Evolutionary conservation across 30 jellyfish, hydroid and myxozoan genomes (phyloP), one percentile per base, ranked within the genome.

Genomic region (Euphysa ruthae): DNA sequence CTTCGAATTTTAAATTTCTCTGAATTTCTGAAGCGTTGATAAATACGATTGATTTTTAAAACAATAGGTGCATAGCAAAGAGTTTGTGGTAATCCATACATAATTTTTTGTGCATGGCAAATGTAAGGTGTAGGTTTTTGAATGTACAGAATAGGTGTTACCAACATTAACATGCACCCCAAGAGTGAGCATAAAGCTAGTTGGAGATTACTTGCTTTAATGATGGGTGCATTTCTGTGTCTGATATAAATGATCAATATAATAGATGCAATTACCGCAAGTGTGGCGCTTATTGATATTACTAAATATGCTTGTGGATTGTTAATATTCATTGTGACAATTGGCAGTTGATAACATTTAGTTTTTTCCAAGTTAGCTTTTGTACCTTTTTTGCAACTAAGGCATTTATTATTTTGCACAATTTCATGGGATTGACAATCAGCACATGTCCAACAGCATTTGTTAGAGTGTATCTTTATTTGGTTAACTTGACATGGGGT

Each of bases 41-140:
- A 81, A 20, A 90, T 76, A 33, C 98, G 94, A 42, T 81, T 90
- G 19, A 84, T 75, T 73, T 80, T 80, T 56, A 90, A 70, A 74
- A 90, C 70, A 18, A 90, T 79, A 0, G 98, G 98, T 13, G 95
- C 84, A 63, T 78, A 90, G 78, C 98, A 90, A 25, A 83, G 68
- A 4, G 98, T 78, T 24, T 81, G 76, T 27, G 95, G 69, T 33
- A 90, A 31, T 26, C 98, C 98, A 30, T 78, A 73, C 49, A 81
- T 75, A 42, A 81, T 46, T 55, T 85, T 55, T 35, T 77, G 94
- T 4, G 66, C 78, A 0, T 81, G 79, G 51, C 96, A 86, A 5
- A 58, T 64, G 21, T 73, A n/a, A 42, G n/a, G 14, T 12, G 49
- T 42, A 1, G 80, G 80, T 28, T 49, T 12, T 27, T 43, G 74